Base-by-base conservation (phyloP, 2,888 invertebrate species). In the Amiota mariae region DNA sequence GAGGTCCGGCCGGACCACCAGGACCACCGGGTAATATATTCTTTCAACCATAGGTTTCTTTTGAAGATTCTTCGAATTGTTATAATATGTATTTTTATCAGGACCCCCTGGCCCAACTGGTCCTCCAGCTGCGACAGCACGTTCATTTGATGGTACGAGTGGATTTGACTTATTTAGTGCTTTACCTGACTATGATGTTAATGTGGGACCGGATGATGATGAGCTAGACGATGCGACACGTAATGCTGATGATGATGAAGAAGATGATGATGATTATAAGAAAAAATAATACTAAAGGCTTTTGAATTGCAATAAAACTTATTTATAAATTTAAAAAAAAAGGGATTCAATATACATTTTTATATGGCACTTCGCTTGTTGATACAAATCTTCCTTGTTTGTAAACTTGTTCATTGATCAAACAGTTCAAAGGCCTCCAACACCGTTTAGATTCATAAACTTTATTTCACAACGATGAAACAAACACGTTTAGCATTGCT, bases 1-100 rank as follows among this genome's bases (percentile, higher is more conserved):
- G 79, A 49, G 80, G 80, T 2, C 75, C 76, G 8, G 68, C 73
- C 1, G 81, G 79, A 8, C 77, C 79, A 11, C 18, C 72, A 8
- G 68, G 78, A 4, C 74, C 77, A 15, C 70, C 76, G 0, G 36
- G 36, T 36, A 36, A 36, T 36, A 36, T 36, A 36, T 36, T 36
- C 36, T 0, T 36, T 36, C 6, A 2, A 36, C 2, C 36, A 6
- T 4, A 36, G 36, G 6, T 36, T 36, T 36, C 36, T 36, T 4
- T 36, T 36, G 6, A 36, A 6, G 36, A 36, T 6, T 36, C 36
- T 36, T 2, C 36, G 36, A 36, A 36, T 36, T 36, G 36, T n/a
- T n/a, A n/a, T 36, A 36, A 36, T 6, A 6, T 36, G 6, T 36
- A 6, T 36, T 36, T 6, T 36, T 36, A 36, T 4, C 72, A 1